phyloP scores from a whole-genome alignment of 2,797 vertebrate species.

The Schizopygopsis pylzovi region DNA sequence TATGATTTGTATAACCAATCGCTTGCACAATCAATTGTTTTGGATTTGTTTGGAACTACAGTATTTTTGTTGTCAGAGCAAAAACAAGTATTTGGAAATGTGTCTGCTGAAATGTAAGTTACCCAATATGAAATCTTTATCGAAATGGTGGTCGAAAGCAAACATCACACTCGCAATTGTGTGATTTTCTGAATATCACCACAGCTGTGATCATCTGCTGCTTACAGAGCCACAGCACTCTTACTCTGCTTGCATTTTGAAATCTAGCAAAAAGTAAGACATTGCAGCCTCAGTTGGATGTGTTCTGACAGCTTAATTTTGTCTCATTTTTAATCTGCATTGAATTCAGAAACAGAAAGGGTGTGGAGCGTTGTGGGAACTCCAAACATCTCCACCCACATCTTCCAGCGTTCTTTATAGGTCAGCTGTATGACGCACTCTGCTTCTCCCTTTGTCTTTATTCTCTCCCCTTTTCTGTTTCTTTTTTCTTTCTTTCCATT shows the following conservation, averaged over 20 bases:
- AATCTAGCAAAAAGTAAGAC: background rate
- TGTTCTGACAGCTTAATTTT: constrained; percentile 68
- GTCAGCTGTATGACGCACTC: constrained; percentile 40
- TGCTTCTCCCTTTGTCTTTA: constrained; percentile 34
- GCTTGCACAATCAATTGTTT: background rate
- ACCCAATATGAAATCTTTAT: background rate
- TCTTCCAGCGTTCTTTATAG: constrained; percentile 47
- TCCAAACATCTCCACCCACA: constrained; percentile 33
- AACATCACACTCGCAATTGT: background rate
- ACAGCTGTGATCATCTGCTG: background rate
- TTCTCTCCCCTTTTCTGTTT: background rate
- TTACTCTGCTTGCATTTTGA: background rate
- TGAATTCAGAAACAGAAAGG: constrained; percentile 59
- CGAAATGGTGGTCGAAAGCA: background rate
- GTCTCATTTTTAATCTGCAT: constrained; percentile 68
- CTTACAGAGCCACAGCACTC: background rate
- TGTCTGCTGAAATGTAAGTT: background rate
- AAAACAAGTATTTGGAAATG: background rate
- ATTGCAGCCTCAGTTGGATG: constrained; percentile 57
- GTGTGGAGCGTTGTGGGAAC: constrained; percentile 30
- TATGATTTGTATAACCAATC: background rate
- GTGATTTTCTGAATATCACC: background rate
- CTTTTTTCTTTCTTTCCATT: background rate
- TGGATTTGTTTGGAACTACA: background rate
- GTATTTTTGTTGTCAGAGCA: background rate